Evolutionary conservation across 2,113 vertebrate genomes (phyloP).

Genomic region (Odobenus rosmarus): DNA sequence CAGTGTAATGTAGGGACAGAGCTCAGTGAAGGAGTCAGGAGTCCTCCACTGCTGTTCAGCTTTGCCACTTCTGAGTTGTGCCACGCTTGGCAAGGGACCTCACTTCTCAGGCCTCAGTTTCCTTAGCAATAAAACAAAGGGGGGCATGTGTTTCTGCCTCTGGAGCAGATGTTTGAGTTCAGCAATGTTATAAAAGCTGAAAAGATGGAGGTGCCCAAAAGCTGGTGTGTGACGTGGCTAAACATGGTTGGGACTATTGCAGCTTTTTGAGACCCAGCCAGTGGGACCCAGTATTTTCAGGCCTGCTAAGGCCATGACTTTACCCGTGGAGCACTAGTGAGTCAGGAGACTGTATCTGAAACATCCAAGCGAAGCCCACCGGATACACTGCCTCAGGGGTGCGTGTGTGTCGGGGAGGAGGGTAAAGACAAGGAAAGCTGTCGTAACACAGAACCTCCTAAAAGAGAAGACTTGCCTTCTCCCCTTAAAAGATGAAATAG

Average conservation of each 20-base stretch:
- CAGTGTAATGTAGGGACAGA: neutral
- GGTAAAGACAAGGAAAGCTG: neutral
- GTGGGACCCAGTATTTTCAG: neutral
- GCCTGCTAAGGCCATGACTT: neutral
- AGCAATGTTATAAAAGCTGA: neutral
- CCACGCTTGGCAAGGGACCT: neutral
- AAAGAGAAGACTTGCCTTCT: neutral
- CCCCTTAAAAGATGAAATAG: neutral
- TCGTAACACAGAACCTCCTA: neutral
- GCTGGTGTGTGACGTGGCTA: neutral
- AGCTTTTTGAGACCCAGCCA: neutral
- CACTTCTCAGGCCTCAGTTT: constrained; percentile 31
- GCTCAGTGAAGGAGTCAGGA: neutral
- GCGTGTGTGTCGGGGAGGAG: accelerated
- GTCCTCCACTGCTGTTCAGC: neutral
- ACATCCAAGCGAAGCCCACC: neutral
- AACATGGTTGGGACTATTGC: neutral
- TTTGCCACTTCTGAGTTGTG: neutral
- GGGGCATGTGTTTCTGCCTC: constrained; percentile 43
- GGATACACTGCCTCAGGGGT: neutral
- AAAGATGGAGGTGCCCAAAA: neutral
- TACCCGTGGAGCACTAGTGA: neutral
- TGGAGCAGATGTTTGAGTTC: neutral
- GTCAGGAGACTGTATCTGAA: neutral
- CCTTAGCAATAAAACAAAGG: constrained; percentile 7